Evolutionary conservation across 2,797 vertebrate genomes (phyloP), one percentile per base, ranked within the genome.

Genomic region (Menidia menidia): DNA sequence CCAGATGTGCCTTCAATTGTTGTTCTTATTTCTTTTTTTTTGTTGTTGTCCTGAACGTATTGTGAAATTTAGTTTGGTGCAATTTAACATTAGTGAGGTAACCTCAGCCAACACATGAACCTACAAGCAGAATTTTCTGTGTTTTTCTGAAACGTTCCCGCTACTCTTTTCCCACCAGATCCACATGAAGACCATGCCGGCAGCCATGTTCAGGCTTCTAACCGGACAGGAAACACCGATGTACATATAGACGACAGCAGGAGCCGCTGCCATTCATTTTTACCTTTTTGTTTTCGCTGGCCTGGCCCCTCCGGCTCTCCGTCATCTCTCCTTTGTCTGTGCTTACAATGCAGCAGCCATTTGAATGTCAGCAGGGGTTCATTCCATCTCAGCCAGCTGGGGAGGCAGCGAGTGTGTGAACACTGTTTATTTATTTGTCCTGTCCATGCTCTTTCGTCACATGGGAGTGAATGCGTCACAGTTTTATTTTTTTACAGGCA

Each of bases 101-200:
- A 10, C 35, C 35, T 2, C 35, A 7, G 35, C 4, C 35, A 39
- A 39, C 13, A 11, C 13, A 50, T 50, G 47, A 50, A 25, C 25
- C 25, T 25, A 25, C 25, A 25, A 25, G 25, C 25, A 25, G 25
- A 25, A 25, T 25, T 25, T 25, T 25, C 25, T 25, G n/a, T 12
- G 0, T 48, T 54, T 31, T 51, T 54, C n/a, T 19, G 32, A 73
- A 13, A 18, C 48, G 32, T 2, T 32, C 4, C 5, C 76, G 41
- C 45, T 31, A 25, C 47, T 19, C 68, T 19, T 72, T 39, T 73
- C 42, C 1, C 59, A 18, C 4, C 63, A 99, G 98, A 99, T 99
- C 63, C 98, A 99, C 90, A 99, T 99, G 98, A 99, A 99, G 94
- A 99, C 98, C 0, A 99, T 99, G 98, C 98, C 98, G 13, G 98